Base-by-base conservation (phyloP, 2,113 vertebrate species). In the Hydrochoerus hydrochaeris region DNA sequence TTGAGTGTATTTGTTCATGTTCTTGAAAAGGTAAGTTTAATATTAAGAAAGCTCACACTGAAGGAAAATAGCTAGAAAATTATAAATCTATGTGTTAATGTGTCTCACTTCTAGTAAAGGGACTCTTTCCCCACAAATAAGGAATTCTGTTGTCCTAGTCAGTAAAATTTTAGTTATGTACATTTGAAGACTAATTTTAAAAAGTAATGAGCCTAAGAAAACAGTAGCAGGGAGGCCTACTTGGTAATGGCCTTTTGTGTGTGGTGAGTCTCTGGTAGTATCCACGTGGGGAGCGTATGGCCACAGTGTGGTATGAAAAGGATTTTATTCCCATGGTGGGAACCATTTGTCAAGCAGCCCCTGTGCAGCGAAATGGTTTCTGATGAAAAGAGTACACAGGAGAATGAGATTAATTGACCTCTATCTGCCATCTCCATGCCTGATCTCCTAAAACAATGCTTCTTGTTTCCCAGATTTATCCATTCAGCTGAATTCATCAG, bases 61-160 rank as follows among this genome's bases (percentile, higher is more conserved):
- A 95, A 44, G 90, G 85, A 89, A 97, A 96, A 96, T 94, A 80
- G 71, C 89, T 91, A 88, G 85, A 94, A 95, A 95, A 98, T 97
- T 92, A 63, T 88, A 91, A 95, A 94, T 92, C 78, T 95, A 73
- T 84, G 63, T 89, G 77, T 92, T 97, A 95, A 96, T 97, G 89
- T 92, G 67, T 63, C 77, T 97, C 75, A 77, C 57, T 67, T 96
- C 60, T 83, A 58, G 46, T 77, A 86, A 94, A 93, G 62, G 87
- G 11, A 30, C 78, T 91, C 52, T 96, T 69, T 78, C 32, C 17
- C 38, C 86, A 83, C 65, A 63, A 54, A 92, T 87, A 93, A 86
- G 54, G 62, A 81, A 92, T 93, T 95, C 84, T 93, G 90, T 96
- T 90, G 65, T 24, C 44, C 35, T 85, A 94, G 80, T 92, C 85